Base-by-base conservation (phyloP, 2,797 vertebrate genomes). In the Lagocephalus sceleratus region DNA sequence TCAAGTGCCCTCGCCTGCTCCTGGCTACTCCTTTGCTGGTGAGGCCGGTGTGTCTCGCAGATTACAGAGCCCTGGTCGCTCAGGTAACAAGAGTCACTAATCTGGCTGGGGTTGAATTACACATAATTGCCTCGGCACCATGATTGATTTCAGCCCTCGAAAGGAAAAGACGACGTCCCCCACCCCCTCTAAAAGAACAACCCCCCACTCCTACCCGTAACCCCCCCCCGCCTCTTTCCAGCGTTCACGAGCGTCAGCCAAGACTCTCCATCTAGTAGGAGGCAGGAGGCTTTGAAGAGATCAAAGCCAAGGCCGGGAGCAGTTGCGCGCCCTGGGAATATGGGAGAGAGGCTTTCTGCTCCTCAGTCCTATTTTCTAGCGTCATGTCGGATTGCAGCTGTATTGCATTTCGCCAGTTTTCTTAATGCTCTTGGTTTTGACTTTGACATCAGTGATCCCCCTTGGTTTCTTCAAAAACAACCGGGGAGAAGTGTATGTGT, bases 201-300 rank as follows among this genome's bases (percentile, higher is more conserved):
- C 15, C 22, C 16, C 23, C 23, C 17, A n/a, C 25, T 8, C 46
- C 10, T 23, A 7, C 26, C 5, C 42, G 14, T 25, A n/a, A n/a
- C n/a, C 10, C 47, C 25, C 25, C 17, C 71, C 77, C 71, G 91
- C 69, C 77, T 73, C 85, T 81, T 78, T 76, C 75, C 83, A 92
- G 92, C 90, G 90, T 86, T 87, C 92, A 91, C 91, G 90, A 95
- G 93, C 93, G 81, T 94, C 94, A 97, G 95, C 95, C 96, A 97
- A 97, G 94, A 93, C 96, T 95, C 94, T 93, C 94, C 93, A 92
- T 94, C 94, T 94, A 96, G 94, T 94, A 96, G 94, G 94, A 97
- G 95, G 94, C 94, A 97, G 94, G 93, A 95, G 95, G 94, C 95
- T 98, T 98, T 98, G 96, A 99, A 98, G 95, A 98, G 96, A 99